A percentile compares a stretch with the other conserved stretches of the same genome.
These are phyloP conservation scores for Pelecanus crispus DNA, from an alignment of 2,113 vertebrate genomes.

Conservation along the genomic window DNA sequence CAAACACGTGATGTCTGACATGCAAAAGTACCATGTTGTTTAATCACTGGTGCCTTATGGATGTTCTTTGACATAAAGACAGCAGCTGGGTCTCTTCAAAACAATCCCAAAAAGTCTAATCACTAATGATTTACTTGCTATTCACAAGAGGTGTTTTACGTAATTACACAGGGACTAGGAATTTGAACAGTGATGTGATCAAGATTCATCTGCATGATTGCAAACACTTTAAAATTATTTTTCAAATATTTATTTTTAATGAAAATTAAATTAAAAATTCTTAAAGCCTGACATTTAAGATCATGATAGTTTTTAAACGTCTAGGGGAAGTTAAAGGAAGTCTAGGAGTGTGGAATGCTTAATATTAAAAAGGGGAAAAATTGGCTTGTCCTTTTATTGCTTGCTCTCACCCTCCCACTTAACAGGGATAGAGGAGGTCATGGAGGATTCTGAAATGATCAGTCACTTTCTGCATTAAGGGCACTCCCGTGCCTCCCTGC, in stretches of 20 bases:
- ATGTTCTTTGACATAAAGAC: conserved; percentile 52
- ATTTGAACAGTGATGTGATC: conserved; percentile 18
- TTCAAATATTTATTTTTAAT: conserved; percentile 54
- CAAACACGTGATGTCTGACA: conserved; percentile 3
- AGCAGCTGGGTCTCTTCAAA: conserved; percentile 60
- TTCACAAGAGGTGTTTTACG: conserved; percentile 41
- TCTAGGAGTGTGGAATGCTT: not conserved
- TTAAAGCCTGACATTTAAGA: not conserved
- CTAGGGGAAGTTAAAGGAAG: conserved; percentile 26
- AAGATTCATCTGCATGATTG: conserved; percentile 52
- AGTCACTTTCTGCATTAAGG: not conserved
- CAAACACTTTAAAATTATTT: conserved; percentile 42
- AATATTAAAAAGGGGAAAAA: not conserved
- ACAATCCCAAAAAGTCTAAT: conserved; percentile 47
- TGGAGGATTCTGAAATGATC: not conserved
- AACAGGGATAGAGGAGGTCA: not conserved
- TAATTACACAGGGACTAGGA: conserved; percentile 27
- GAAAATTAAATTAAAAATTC: conserved; percentile 38
- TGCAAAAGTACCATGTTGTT: conserved; percentile 38
- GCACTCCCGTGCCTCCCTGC: not conserved
- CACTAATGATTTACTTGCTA: conserved; percentile 43
- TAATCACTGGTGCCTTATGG: conserved; percentile 42
- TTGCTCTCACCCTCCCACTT: not conserved
- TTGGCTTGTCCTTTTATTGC: not conserved
- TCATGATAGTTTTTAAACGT: not conserved